Percentiles rank a stretch among this genome's conserved stretches.
phyloP scores from a whole-genome alignment of 37 sponge, comb jelly and placozoan genomes.

The Agelas oroides region DNA sequence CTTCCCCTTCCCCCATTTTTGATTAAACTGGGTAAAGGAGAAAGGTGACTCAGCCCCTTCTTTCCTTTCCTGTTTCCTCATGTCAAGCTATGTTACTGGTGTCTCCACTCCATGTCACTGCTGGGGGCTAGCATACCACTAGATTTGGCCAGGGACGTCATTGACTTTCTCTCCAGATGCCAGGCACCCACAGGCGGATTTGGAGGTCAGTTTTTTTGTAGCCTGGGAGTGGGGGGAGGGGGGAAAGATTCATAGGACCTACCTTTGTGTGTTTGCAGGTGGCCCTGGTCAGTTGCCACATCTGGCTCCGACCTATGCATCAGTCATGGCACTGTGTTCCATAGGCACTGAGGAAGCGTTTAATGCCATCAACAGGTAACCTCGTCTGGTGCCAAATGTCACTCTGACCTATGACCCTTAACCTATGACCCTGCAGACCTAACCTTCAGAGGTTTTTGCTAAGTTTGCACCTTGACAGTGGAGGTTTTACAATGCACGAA shows the following conservation, averaged over 20 bases:
- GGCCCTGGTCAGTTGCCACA: slow-evolving; percentile 97
- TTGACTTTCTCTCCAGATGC: slow-evolving; percentile 82
- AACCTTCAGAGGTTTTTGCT: slow-evolving; percentile 67
- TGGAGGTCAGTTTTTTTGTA: slow-evolving; percentile 56
- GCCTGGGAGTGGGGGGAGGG: too few species aligned
- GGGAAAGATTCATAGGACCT: too few species aligned
- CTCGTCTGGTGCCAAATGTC: too few species aligned
- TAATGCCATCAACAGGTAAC: slow-evolving; percentile 70
- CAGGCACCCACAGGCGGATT: slow-evolving; percentile 91
- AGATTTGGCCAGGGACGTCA: slow-evolving; percentile 39
- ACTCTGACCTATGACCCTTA: too few species aligned
- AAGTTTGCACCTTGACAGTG: slow-evolving; percentile 80
- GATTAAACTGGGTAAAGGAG: too few species aligned
- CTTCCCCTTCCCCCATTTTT: too few species aligned
- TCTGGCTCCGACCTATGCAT: slow-evolving; percentile 96
- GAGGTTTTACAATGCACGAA: slow-evolving; percentile 91
- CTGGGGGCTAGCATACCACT: slow-evolving; percentile 40
- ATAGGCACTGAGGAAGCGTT: slow-evolving; percentile 89
- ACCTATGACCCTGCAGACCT: slow-evolving; percentile 13
- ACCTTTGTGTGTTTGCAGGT: slow-evolving; percentile 59
- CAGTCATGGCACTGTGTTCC: slow-evolving; percentile 86
- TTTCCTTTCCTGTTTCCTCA: too few species aligned
- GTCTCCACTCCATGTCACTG: slow-evolving; percentile 85
- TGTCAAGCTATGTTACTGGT: slow-evolving; percentile 94
- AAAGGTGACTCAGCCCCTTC: too few species aligned